Base-by-base conservation (phyloP, 2,797 vertebrate genomes). In the Micromesistius poutassou region DNA sequence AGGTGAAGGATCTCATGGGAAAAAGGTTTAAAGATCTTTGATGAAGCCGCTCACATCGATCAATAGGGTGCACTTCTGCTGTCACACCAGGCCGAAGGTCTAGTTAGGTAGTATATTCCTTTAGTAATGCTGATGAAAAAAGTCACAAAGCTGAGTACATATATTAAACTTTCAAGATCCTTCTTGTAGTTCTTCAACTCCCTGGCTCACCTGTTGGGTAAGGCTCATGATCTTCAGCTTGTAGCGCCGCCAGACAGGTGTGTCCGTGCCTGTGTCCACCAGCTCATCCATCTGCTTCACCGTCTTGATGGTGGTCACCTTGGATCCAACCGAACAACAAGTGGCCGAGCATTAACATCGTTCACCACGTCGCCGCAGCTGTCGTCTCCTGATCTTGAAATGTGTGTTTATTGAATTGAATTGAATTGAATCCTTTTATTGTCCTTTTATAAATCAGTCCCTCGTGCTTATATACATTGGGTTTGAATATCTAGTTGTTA, bases 251-350 rank as follows among this genome's bases (percentile, higher is more conserved):
- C 96, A 98, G 73, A 96, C 95, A 0, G 92, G 91, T 0, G 96
- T 95, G 0, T 96, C 95, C 0, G 97, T 97, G 0, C 97, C 96
- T 81, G 95, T 96, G 86, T 99, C 97, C 25, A 97, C 96, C 90
- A 99, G 71, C 74, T 99, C 97, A 0, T 99, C 97, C 88, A 96
- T 93, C 91, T 96, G 93, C 85, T 98, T 98, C 90, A 98, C 97
- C 0, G 96, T 98, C 93, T 99, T 99, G 87, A 99, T 99, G 77
- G 96, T 97, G 77, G 97, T 99, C 71, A 99, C 97, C 98, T 99
- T 89, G 0, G 19, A 76, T n/a, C 36, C 5, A 8, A 62, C 55
- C 2, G 9, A 68, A 28, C 8, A 28, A 28, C 25, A 68, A 28
- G 62, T 7, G 55, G 22, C 5, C 16, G 22, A 25, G 55, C 55